Base-by-base conservation (phyloP, 1,140 invertebrate genomes). In the Aporrectodea caliginosa region DNA sequence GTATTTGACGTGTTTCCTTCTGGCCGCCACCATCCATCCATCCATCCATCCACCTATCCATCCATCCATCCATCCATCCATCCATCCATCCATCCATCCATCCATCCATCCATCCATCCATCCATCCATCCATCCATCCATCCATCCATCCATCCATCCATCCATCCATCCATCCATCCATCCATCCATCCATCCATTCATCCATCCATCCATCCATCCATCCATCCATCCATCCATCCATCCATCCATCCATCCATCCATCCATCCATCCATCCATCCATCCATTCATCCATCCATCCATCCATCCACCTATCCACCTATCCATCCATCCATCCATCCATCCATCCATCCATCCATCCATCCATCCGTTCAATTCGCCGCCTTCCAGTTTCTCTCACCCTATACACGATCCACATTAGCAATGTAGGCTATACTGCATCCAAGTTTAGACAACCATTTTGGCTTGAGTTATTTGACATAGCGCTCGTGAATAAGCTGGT, bases 71-170 rank as follows among this genome's bases (percentile, higher is more conserved):
- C 69, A 1, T 71, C 69, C 69, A 1, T 71, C 69, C 69, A 1
- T 71, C 69, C 69, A n/a, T 71, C 69, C 69, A 16, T 71, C 69
- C 69, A 16, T 71, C 69, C 69, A n/a, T n/a, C n/a, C n/a, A n/a
- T n/a, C n/a, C n/a, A n/a, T n/a, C n/a, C n/a, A n/a, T n/a, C n/a
- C n/a, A n/a, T n/a, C n/a, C n/a, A n/a, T n/a, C n/a, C n/a, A n/a
- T n/a, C n/a, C n/a, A 68, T 68, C 58, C 58, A 68, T 68, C 58
- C 58, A 68, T n/a, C 14, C 14, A 68, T 14, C 14, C 58, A 14
- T 16, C 58, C 58, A n/a, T 68, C 58, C n/a, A n/a, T 68, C 58
- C n/a, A n/a, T n/a, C n/a, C n/a, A n/a, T n/a, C n/a, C n/a, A n/a
- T n/a, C n/a, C n/a, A n/a, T n/a, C n/a, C n/a, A 71, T 14, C 22